A percentile compares a stretch with the other conserved stretches of the same genome.
These are phyloP conservation scores for Scytalopus superciliaris DNA, from an alignment of 2,113 vertebrate genomes.

Conservation along the genomic window DNA sequence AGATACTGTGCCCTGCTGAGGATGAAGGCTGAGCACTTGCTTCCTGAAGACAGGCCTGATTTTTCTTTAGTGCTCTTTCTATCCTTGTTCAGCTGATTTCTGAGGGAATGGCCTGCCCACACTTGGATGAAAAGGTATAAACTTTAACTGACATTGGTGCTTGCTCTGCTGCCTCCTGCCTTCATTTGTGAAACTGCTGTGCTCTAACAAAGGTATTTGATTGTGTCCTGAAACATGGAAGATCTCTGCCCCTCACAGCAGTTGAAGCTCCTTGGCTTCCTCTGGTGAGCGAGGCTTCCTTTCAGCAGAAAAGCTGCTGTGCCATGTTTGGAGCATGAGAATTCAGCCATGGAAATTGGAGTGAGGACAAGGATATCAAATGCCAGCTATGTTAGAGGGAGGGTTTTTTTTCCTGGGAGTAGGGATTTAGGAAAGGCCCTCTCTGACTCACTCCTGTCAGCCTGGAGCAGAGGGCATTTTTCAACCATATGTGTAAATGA, in stretches of 20 bases:
- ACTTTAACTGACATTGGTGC: background rate
- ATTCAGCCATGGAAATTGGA: background rate
- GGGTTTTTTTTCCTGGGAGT: background rate
- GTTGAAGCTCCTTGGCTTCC: background rate
- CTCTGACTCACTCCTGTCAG: background rate
- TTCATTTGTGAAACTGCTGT: background rate
- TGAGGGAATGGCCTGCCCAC: background rate
- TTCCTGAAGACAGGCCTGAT: background rate
- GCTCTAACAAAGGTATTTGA: background rate
- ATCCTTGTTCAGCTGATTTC: background rate
- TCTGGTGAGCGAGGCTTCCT: background rate
- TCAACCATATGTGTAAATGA: background rate
- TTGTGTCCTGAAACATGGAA: background rate
- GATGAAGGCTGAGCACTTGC: fast-evolving
- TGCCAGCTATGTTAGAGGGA: background rate
- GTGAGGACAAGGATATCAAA: background rate
- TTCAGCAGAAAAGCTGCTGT: background rate
- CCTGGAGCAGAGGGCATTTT: background rate
- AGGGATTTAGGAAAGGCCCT: background rate
- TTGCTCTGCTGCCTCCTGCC: background rate
- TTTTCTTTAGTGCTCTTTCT: background rate
- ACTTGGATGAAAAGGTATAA: background rate
- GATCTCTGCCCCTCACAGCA: background rate
- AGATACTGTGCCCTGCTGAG: background rate
- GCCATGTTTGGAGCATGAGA: background rate